These are phyloP conservation scores for Thera obeliscata DNA, from an alignment of 2,888 invertebrate genomes.

Conservation along the genomic window DNA sequence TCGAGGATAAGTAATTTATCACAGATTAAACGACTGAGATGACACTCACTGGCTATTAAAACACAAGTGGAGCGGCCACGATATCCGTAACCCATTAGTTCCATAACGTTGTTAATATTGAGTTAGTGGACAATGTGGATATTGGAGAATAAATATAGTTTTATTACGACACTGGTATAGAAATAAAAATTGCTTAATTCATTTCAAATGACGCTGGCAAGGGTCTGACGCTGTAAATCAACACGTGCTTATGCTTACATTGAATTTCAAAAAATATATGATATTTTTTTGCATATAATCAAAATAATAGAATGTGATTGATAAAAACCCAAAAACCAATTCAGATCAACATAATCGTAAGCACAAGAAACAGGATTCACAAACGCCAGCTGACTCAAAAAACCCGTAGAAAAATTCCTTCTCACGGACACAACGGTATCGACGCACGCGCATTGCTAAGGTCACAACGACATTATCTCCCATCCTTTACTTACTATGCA, in stretches of 20 bases:
- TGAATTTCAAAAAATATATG: no score
- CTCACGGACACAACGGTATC: slow-evolving; percentile 77
- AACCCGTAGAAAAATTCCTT: slow-evolving; percentile 74
- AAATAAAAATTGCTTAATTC: neutral
- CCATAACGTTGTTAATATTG: slow-evolving; percentile 26
- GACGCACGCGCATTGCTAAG: slow-evolving; percentile 71
- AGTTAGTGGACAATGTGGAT: neutral
- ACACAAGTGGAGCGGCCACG: slow-evolving; percentile 40
- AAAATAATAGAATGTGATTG: neutral
- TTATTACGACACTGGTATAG: slow-evolving; percentile 1
- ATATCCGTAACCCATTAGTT: slow-evolving; percentile 41
- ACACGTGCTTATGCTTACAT: no score
- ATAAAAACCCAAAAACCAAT: slow-evolving; percentile 6
- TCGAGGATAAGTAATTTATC: slow-evolving; percentile 18
- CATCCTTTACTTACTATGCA: slow-evolving; percentile 51
- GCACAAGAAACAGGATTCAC: slow-evolving; percentile 49
- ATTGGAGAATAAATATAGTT: neutral
- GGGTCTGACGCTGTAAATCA: no score
- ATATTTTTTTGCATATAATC: no score
- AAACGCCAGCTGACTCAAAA: slow-evolving; percentile 60
- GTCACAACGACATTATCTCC: slow-evolving; percentile 57
- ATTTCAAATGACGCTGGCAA: neutral
- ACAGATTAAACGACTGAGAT: slow-evolving; percentile 11
- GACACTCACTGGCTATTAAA: slow-evolving; percentile 23
- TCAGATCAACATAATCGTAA: slow-evolving; percentile 24